Evolutionary conservation across 1,140 invertebrate genomes (phyloP).

Genomic region (Trissolcus basalis): DNA sequence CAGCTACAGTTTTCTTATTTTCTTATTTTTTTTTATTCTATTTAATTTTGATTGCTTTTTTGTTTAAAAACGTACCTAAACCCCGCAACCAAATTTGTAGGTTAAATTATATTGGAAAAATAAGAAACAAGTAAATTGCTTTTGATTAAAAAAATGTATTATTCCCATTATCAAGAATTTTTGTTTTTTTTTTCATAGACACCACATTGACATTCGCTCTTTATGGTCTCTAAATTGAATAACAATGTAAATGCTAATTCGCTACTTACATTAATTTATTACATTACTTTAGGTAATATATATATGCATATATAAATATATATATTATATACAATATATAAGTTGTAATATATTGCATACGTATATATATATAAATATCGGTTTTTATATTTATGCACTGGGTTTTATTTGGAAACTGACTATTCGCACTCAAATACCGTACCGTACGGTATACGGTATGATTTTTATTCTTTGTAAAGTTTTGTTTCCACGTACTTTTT

Average conservation of each 20-base stretch:
- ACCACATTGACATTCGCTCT: slow-evolving; percentile 64
- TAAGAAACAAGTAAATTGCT: slow-evolving; percentile 3
- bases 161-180: slow-evolving; percentile 60
- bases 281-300: slow-evolving; percentile 60
- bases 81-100: no score
- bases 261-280: slow-evolving; percentile 66
- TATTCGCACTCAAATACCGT: no score
- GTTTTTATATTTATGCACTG: slow-evolving; percentile 9
- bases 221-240: slow-evolving; percentile 65
- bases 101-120: background rate
- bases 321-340: slow-evolving; percentile 28
- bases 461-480: no score
- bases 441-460: no score
- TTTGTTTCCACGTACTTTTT: no score
- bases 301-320: slow-evolving; percentile 57
- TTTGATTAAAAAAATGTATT: slow-evolving; percentile 68
- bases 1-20: no score
- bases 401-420: no score
- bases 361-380: background rate
- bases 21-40: no score
- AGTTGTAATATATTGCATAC: slow-evolving; percentile 2
- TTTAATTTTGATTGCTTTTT: no score
- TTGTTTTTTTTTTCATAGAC: slow-evolving; percentile 57
- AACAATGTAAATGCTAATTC: slow-evolving; percentile 66
- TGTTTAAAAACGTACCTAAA: no score